These are phyloP conservation scores for Xiphophorus maculatus DNA, from an alignment of 2,113 vertebrate species.

Conservation along the genomic window DNA sequence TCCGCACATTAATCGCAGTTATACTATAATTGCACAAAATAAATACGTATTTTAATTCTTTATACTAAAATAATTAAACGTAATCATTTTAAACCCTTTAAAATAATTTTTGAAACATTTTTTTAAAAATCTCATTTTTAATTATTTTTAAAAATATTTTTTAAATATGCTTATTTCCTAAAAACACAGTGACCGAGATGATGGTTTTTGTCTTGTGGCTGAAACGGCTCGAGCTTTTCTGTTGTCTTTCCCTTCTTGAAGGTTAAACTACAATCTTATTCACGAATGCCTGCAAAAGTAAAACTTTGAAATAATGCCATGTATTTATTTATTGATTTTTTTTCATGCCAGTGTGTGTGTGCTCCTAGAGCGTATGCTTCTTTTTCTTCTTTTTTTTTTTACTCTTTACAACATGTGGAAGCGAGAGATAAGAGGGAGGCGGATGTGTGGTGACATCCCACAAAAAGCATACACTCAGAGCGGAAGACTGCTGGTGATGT, in stretches of 20 bases:
- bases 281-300: background rate
- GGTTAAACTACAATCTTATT: too few species aligned
- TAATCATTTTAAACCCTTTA: too few species aligned
- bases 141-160: too few species aligned
- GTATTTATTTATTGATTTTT: background rate
- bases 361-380: constrained; percentile 1
- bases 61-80: too few species aligned
- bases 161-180: too few species aligned
- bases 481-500: constrained; percentile 39
- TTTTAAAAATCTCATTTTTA: too few species aligned
- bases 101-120: too few species aligned
- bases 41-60: too few species aligned
- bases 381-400: background rate
- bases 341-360: background rate
- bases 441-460: constrained; percentile 45
- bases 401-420: constrained; percentile 21
- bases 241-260: background rate
- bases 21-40: background rate
- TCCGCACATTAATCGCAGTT: background rate
- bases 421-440: constrained; percentile 42
- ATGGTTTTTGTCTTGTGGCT: background rate
- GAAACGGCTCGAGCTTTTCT: background rate
- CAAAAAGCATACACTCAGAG: constrained; percentile 35
- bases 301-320: background rate
- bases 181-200: background rate